Base-by-base conservation (phyloP, 2,888 invertebrate genomes). In the Ornithoptera priamus region DNA sequence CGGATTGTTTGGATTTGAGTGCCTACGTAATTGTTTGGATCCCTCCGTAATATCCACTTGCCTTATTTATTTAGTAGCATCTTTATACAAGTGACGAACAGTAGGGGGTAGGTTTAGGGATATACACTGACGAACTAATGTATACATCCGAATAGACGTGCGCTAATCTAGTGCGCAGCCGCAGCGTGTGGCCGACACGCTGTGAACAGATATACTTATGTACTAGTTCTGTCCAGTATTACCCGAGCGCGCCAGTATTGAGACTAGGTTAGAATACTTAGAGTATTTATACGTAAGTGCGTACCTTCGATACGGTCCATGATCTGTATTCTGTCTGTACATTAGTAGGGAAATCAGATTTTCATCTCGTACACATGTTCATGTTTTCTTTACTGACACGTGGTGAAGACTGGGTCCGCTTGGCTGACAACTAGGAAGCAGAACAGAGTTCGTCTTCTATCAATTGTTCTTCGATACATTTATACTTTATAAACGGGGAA, bases 51-150 rank as follows among this genome's bases (percentile, higher is more conserved):
- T 72, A 85, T 84, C 89, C 84, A 75, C 89, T 86, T 88, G 92
- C 91, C 92, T 92, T 92, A 92, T 92, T 91, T 91, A 90, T 85
- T 87, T 90, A 90, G 90, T 78, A 71, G 70, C 42, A 80, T 84
- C 71, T 76, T 87, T 88, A 86, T 72, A 76, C 83, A 83, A 80
- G 74, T 77, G 81, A 81, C 76, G 81, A 75, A 78, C 77, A 73
- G 78, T 86, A 86, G 85, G 77, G 77, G 83, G 82, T 87, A 88
- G 85, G 77, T 76, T 74, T 74, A 78, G 78, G 72, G 76, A 78
- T 77, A 79, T 78, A 22, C 1, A 1, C 22, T 79, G 80, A 80
- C 81, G n/a, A 20, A 30, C 0, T 2, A 12, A 10, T n/a, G 8
- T 0, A 75, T 79, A 66, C n/a, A n/a, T 71, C 59, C 39, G 59